These are phyloP conservation scores for Aphelenchoides fujianensis DNA, from an alignment of 1,140 invertebrate genomes.

Conservation along the genomic window DNA sequence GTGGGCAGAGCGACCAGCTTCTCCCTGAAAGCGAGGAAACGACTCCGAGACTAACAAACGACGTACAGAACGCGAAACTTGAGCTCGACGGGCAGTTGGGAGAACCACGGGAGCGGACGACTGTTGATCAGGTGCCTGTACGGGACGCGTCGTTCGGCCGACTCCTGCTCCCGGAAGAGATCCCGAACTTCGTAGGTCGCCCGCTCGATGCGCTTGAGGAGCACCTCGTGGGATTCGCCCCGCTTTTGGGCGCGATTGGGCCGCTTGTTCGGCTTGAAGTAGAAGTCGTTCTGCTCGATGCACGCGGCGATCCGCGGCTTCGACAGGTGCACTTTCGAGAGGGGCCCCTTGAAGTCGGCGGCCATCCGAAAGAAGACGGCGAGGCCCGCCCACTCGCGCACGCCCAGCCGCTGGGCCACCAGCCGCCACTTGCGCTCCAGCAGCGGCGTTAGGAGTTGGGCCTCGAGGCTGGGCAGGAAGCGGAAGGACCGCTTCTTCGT, in stretches of 20 bases:
- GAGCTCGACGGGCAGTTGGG: no score
- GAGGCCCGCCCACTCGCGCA: background rate
- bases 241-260: background rate
- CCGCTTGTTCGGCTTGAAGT: background rate
- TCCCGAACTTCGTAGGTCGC: no score
- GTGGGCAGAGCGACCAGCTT: no score
- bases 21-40: no score
- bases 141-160: no score
- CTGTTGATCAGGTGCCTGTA: no score
- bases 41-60: no score
- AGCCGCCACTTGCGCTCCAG: background rate
- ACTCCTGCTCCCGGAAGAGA: no score
- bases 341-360: background rate
- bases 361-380: background rate
- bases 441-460: background rate
- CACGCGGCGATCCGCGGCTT: background rate
- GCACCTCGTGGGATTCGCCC: background rate
- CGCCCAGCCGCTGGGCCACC: background rate
- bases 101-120: no score
- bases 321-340: background rate
- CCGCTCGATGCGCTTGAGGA: no score
- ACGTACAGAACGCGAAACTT: no score
- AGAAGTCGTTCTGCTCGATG: background rate
- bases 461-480: background rate
- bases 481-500: background rate